Conservation (phyloP, 2,113 vertebrate genomes). For the Brachypteracias leptosomus region DNA sequence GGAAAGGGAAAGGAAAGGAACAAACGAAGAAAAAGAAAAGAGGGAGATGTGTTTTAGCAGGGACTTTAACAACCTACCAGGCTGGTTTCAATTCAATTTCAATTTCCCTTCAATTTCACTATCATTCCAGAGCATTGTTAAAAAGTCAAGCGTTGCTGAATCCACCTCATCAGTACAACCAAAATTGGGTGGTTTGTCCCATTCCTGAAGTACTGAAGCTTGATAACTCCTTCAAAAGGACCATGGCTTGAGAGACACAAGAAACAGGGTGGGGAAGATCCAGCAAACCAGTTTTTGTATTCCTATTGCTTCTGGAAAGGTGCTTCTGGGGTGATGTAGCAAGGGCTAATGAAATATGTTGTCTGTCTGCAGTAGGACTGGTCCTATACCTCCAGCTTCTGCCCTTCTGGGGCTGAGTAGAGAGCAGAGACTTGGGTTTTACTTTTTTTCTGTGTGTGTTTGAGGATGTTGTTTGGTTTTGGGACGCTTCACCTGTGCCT, state of each 20-base stretch:
- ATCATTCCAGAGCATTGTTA: not conserved
- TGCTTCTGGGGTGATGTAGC: not conserved
- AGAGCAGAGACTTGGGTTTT: not conserved
- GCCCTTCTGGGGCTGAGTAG: not conserved
- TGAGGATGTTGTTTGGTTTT: not conserved
- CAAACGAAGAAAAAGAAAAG: too few species aligned
- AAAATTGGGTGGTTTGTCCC: not conserved
- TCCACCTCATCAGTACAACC: not conserved
- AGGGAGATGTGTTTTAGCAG: not conserved
- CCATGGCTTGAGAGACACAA: fast-evolving
- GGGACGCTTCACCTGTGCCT: not conserved
- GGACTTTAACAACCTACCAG: not conserved
- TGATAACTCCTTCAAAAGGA: not conserved
- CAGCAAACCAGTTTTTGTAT: not conserved
- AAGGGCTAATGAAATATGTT: not conserved
- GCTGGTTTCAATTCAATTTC: too few species aligned
- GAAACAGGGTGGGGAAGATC: not conserved
- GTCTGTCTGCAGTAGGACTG: not conserved
- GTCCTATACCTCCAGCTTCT: not conserved
- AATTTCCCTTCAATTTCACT: not conserved
- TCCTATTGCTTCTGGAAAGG: not conserved
- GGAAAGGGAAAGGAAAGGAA: fast-evolving
- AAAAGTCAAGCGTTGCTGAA: not conserved
- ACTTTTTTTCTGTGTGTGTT: not conserved
- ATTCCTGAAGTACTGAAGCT: not conserved